Evolutionary conservation across 2,888 invertebrate species (phyloP).

Genomic region (Caenorhabditis sp.): DNA sequence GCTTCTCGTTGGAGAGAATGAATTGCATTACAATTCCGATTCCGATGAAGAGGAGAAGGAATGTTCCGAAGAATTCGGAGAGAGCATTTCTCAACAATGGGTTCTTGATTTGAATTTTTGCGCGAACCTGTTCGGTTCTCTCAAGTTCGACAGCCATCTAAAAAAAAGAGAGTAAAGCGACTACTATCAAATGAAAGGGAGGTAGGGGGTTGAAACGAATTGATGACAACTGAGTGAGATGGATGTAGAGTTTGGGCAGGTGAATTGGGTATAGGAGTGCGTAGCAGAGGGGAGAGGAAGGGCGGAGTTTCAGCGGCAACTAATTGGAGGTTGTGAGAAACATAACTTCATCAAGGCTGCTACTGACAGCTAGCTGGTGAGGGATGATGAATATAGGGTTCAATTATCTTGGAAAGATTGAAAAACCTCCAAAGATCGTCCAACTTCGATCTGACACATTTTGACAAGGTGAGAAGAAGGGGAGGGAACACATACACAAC

Average conservation of each 20-base stretch:
- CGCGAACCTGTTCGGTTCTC: conserved; percentile 70
- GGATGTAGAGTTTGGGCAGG: conserved; percentile 33
- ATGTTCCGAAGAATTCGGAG: conserved; percentile 79
- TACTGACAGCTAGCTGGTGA: conserved; percentile 22
- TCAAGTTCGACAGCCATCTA: conserved; percentile 64
- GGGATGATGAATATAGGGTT: conserved; percentile 6
- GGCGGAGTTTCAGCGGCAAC: conserved; percentile 36
- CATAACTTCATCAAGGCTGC: conserved; percentile 31
- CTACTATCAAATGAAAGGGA: not conserved
- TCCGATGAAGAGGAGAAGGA: conserved; percentile 79
- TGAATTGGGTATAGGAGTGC: conserved; percentile 32
- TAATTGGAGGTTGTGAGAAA: conserved; percentile 61
- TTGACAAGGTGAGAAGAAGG: conserved; percentile 18
- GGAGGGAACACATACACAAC: conserved; percentile 6
- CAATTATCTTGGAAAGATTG: conserved; percentile 33
- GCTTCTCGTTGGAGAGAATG: conserved; percentile 76
- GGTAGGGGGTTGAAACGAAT: conserved; percentile 24
- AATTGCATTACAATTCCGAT: conserved; percentile 78
- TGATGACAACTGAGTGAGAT: conserved; percentile 57
- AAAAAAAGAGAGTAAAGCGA: conserved; percentile 11
- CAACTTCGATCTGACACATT: conserved; percentile 18
- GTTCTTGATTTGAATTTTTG: conserved; percentile 71
- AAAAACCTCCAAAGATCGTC: conserved; percentile 51
- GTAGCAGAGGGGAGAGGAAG: conserved; percentile 28
- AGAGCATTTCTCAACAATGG: conserved; percentile 75